Percentiles rank a stretch among this genome's conserved stretches.
Conservation (phyloP, 1,140 invertebrate genomes). For the Drosophila fuyamai region DNA sequence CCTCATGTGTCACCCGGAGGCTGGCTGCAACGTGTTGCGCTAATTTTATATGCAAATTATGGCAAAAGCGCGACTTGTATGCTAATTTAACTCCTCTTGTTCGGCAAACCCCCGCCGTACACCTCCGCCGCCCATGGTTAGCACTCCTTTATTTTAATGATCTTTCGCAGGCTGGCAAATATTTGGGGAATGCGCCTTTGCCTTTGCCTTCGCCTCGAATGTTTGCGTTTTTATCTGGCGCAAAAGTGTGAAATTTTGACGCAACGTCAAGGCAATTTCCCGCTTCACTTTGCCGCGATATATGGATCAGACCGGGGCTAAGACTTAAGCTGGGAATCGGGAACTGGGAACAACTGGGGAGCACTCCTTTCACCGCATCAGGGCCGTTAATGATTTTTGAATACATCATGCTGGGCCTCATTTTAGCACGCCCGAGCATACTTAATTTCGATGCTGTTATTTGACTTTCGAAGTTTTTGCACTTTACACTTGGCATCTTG, state of each 20-base stretch:
- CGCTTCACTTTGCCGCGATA: conserved; percentile 73
- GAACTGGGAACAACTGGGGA: conserved; percentile 10
- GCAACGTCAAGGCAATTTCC: conserved; percentile 77
- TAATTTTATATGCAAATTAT: conserved; percentile 83
- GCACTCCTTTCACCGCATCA: conserved; percentile 42
- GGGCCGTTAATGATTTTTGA: conserved; percentile 73
- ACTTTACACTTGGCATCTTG: conserved; percentile 52
- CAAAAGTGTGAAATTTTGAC: conserved; percentile 82
- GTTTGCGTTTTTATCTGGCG: conserved; percentile 68
- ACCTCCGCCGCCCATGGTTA: conserved; percentile 8
- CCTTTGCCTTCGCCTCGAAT: conserved; percentile 28
- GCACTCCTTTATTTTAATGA: conserved; percentile 70
- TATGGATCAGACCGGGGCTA: conserved; percentile 56
- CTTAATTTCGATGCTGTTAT: conserved; percentile 20
- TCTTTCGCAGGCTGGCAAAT: conserved; percentile 66
- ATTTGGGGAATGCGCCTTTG: conserved; percentile 68
- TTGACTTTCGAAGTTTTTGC: conserved; percentile 20
- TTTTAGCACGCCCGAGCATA: conserved; percentile 46
- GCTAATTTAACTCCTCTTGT: conserved; percentile 69
- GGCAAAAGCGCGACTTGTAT: conserved; percentile 81
- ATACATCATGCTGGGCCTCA: conserved; percentile 71
- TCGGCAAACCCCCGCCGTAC: conserved; percentile 6
- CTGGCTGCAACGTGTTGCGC: conserved; percentile 72
- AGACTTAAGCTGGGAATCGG: conserved; percentile 1
- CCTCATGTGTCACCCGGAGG: conserved; percentile 30